phyloP scores from a whole-genome alignment of 2,888 invertebrate genomes.

The Lobophora halterata region DNA sequence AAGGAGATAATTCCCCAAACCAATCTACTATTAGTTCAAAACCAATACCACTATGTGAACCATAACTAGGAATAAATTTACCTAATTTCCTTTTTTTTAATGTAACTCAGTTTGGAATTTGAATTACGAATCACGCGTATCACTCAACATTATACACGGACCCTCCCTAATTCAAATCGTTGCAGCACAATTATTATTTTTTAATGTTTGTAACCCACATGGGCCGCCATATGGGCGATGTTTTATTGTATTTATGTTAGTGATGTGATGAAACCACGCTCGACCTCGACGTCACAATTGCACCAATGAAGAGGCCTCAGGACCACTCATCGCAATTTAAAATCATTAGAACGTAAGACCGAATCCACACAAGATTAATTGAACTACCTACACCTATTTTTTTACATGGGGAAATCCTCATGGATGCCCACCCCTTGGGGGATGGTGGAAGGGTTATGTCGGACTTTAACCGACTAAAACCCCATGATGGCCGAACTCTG shows the following conservation, averaged over 20 bases:
- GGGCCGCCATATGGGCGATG: slow-evolving; percentile 44
- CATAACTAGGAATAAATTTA: too few species aligned
- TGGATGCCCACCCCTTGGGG: too few species aligned
- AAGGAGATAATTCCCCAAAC: too few species aligned
- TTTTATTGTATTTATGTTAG: slow-evolving; percentile 60
- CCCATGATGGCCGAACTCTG: too few species aligned
- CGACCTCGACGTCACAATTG: slow-evolving; percentile 68
- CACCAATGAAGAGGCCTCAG: slow-evolving; percentile 59
- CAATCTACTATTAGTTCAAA: too few species aligned
- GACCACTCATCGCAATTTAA: slow-evolving; percentile 70
- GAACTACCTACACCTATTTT: too few species aligned
- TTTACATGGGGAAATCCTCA: too few species aligned
- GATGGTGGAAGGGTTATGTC: too few species aligned
- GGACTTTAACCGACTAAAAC: too few species aligned
- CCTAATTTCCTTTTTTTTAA: too few species aligned
- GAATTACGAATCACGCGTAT: slow-evolving; percentile 19
- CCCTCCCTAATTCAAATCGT: slow-evolving; percentile 25
- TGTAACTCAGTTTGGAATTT: slow-evolving; percentile 11
- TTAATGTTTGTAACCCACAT: slow-evolving; percentile 20
- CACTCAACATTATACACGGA: slow-evolving; percentile 16
- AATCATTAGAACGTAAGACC: slow-evolving; percentile 49
- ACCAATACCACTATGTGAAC: too few species aligned
- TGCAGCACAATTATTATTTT: slow-evolving; percentile 25
- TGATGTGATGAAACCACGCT: slow-evolving; percentile 70
- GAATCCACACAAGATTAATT: slow-evolving; percentile 7